A percentile compares a stretch with the other conserved stretches of the same genome.
These are phyloP conservation scores for Anadara kagoshimensis DNA, from an alignment of 1,140 invertebrate species.

Conservation along the genomic window DNA sequence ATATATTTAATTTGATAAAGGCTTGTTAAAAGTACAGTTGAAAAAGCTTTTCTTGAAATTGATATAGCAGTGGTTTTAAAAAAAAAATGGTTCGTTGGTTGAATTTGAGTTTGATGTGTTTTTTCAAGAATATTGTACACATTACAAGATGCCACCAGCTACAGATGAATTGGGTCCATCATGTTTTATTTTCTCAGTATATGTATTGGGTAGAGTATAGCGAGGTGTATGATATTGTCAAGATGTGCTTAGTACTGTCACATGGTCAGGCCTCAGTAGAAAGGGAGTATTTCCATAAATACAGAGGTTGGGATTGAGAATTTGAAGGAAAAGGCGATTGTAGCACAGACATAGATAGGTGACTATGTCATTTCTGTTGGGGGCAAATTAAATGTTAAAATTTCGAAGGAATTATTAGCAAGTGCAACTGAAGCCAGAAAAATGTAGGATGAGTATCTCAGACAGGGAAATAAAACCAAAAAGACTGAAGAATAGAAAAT, in stretches of 20 bases:
- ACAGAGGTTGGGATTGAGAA: constrained; percentile 11
- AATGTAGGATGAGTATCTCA: neutral
- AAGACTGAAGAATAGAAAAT: neutral
- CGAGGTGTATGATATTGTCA: neutral
- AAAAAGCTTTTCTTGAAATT: too few species aligned
- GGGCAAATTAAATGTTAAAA: neutral
- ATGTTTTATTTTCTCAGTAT: neutral
- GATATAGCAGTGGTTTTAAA: too few species aligned
- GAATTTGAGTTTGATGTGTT: too few species aligned
- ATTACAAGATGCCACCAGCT: too few species aligned
- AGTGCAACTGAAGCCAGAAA: neutral
- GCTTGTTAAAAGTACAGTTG: too few species aligned
- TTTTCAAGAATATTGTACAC: too few species aligned
- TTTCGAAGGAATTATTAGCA: neutral
- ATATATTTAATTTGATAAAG: too few species aligned
- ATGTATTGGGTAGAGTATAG: neutral
- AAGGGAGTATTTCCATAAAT: constrained; percentile 23
- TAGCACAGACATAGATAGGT: neutral
- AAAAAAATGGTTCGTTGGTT: too few species aligned
- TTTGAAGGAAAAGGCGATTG: neutral
- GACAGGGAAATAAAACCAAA: neutral
- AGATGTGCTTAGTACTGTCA: neutral
- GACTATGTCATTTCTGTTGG: neutral
- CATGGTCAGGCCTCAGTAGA: constrained; percentile 27
- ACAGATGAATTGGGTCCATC: too few species aligned